phyloP scores from a whole-genome alignment of 2,113 vertebrate species.

The Syrmaticus mikado region DNA sequence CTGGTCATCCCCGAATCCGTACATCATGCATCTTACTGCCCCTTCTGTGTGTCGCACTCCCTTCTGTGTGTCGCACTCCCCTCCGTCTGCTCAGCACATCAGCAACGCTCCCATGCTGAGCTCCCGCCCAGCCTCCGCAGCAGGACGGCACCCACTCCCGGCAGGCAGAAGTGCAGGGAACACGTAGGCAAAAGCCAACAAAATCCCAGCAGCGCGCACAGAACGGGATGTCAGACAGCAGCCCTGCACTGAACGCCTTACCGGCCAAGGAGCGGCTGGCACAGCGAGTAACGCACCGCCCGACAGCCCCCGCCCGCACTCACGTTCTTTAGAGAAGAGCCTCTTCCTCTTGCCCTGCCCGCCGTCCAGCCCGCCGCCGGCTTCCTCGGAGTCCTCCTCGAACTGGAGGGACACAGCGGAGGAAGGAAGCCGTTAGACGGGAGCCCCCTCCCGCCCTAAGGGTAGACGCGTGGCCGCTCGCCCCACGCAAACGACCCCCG shows the following conservation, averaged over 20 bases:
- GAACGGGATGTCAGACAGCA: rapidly evolving
- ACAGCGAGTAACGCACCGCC: too few relatives aligned
- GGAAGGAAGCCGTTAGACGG: background rate
- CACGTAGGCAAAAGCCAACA: background rate
- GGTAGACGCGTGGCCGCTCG: too few relatives aligned
- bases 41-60: too few relatives aligned
- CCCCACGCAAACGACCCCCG: too few relatives aligned
- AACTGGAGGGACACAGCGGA: slow-evolving; percentile 63
- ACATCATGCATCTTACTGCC: slow-evolving; percentile 99
- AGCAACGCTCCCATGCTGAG: background rate
- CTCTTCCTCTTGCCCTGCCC: slow-evolving; percentile 91
- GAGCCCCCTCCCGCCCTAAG: too few relatives aligned
- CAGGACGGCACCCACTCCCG: rapidly evolving
- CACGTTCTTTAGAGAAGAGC: slow-evolving; percentile 95
- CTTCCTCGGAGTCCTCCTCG: slow-evolving; percentile 92
- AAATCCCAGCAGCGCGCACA: background rate
- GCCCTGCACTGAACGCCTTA: background rate
- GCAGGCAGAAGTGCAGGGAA: rapidly evolving
- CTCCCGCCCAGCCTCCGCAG: background rate
- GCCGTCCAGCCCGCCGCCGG: slow-evolving; percentile 83
- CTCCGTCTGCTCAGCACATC: background rate
- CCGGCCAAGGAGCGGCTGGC: too few relatives aligned
- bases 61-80: too few relatives aligned
- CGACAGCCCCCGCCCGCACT: slow-evolving; percentile 15
- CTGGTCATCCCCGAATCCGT: slow-evolving; percentile 98